Conservation (phyloP, 2,797 vertebrate species). For the Malurus leucopterus region DNA sequence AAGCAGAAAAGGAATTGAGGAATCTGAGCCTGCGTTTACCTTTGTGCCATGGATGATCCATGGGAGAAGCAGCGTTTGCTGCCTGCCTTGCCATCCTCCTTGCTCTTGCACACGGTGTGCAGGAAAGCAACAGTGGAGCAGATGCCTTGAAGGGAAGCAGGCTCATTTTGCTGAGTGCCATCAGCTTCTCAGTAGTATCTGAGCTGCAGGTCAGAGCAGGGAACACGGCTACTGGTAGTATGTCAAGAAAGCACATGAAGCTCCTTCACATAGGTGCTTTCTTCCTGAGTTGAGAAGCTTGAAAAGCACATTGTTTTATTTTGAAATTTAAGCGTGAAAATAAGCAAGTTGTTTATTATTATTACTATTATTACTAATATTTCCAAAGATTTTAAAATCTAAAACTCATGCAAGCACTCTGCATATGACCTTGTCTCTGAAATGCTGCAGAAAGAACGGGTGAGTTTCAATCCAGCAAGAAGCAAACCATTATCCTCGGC, state of each 20-base stretch:
- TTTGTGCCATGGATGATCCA: background rate
- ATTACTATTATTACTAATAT: background rate
- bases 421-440: background rate
- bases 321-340: background rate
- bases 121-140: background rate
- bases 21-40: background rate
- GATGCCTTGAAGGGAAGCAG: background rate
- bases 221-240: background rate
- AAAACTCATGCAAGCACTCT: background rate
- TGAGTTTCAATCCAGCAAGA: background rate
- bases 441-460: background rate
- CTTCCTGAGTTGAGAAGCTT: background rate
- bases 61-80: background rate
- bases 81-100: background rate
- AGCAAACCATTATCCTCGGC: background rate
- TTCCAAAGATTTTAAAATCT: background rate
- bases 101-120: fast-evolving
- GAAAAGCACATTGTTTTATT: background rate
- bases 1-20: background rate
- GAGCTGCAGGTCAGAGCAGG: background rate
- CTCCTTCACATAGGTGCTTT: background rate
- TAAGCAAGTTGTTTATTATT: background rate
- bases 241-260: background rate
- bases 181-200: background rate
- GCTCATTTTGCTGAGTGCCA: background rate